These are phyloP conservation scores for Sebastes taczanowskii DNA, from an alignment of 2,797 vertebrate genomes.

Conservation along the genomic window DNA sequence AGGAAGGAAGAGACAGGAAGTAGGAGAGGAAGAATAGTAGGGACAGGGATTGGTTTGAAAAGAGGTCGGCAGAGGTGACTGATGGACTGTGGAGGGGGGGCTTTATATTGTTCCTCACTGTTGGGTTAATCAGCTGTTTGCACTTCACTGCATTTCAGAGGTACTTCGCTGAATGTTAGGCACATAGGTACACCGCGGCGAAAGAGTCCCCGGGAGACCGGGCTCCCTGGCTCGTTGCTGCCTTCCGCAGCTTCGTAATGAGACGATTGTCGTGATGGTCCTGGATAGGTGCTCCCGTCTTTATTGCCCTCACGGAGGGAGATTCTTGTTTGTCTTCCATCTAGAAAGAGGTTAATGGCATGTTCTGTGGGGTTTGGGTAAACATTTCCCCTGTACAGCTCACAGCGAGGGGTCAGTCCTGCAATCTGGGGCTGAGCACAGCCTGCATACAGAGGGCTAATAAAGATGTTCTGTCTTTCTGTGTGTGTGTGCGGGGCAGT, in stretches of 20 bases:
- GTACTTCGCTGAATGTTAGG: conserved; percentile 58
- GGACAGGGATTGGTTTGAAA: conserved; percentile 13
- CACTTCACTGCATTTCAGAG: conserved; percentile 54
- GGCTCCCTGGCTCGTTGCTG: conserved; percentile 49
- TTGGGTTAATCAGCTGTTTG: conserved; percentile 72
- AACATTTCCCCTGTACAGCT: conserved; percentile 76
- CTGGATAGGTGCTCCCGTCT: conserved; percentile 65
- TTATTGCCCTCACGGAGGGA: conserved; percentile 67
- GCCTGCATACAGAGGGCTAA: conserved; percentile 73
- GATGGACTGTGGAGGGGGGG: conserved; percentile 21
- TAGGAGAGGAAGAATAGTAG: conserved; percentile 9
- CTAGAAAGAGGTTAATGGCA: conserved; percentile 77
- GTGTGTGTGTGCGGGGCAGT: conserved; percentile 21
- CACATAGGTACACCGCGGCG: conserved; percentile 45
- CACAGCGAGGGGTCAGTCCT: conserved; percentile 76
- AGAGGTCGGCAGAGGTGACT: conserved; percentile 3
- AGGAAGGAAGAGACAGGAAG: conserved; percentile 11
- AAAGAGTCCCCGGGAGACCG: conserved; percentile 54
- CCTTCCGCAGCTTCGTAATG: conserved; percentile 69
- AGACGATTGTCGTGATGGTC: conserved; percentile 76
- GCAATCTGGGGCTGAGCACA: conserved; percentile 73
- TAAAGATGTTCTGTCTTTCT: conserved; percentile 67
- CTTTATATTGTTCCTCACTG: conserved; percentile 40
- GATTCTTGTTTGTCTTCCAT: conserved; percentile 75
- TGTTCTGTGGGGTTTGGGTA: conserved; percentile 74